Evolutionary conservation across 2,797 vertebrate genomes (phyloP).

Genomic region (Calcarius lapponicus): DNA sequence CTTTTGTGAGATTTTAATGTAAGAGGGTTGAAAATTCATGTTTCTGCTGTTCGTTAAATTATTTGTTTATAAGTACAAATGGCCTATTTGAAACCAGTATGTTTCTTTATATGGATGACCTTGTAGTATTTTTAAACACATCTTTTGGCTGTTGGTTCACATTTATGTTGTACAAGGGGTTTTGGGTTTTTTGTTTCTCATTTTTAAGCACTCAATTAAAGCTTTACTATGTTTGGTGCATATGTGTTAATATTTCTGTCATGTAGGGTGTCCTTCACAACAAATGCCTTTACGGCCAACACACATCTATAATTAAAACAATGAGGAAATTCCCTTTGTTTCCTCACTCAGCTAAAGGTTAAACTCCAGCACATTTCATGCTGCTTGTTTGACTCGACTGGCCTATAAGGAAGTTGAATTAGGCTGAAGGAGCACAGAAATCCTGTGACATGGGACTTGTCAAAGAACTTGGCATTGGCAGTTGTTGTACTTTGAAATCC

Average conservation of each 20-base stretch:
- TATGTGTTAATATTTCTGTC: background rate
- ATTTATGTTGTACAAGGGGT: background rate
- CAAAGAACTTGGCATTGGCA: background rate
- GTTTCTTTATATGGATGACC: background rate
- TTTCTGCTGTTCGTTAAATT: background rate
- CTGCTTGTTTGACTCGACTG: background rate
- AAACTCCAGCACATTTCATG: background rate
- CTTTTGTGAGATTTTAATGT: background rate
- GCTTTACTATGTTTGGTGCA: background rate
- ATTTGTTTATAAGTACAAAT: background rate
- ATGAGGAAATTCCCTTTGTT: background rate
- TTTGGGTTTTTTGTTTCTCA: background rate
- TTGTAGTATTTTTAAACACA: background rate
- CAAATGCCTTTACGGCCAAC: background rate
- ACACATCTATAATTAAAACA: background rate
- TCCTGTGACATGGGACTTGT: background rate
- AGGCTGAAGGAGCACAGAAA: background rate
- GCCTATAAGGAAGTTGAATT: background rate
- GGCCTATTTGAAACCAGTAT: background rate
- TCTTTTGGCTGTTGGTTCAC: background rate
- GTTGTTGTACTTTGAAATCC: background rate
- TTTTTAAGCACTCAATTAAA: background rate
- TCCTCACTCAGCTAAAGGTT: background rate
- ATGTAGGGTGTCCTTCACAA: background rate
- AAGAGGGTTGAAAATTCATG: background rate